These are phyloP conservation scores for Carettochelys insculpta DNA, from an alignment of 2,113 vertebrate genomes.

Conservation along the genomic window DNA sequence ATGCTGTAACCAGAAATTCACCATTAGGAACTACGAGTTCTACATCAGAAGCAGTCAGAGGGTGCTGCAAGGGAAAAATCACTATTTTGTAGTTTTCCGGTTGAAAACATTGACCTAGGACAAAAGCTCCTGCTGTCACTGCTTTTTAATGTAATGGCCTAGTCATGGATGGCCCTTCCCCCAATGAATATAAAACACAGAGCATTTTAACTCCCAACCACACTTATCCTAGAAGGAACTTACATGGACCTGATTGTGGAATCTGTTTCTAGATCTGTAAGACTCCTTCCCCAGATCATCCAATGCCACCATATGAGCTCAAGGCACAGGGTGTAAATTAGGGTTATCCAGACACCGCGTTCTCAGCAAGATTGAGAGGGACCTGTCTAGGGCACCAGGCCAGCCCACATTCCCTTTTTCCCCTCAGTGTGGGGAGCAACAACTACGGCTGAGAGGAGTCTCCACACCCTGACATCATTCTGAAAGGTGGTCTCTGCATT, in stretches of 20 bases:
- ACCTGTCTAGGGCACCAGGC: neutral
- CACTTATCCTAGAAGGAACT: neutral
- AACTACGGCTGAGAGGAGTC: neutral
- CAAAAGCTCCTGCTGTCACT: neutral
- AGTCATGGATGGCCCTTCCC: neutral
- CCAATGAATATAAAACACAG: neutral
- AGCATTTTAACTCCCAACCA: neutral
- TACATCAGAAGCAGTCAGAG: fast-evolving
- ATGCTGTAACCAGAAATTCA: neutral
- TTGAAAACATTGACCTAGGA: neutral
- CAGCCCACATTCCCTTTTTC: neutral
- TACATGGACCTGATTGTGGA: neutral
- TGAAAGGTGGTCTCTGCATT: neutral
- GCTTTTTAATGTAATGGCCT: neutral
- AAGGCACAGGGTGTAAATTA: neutral
- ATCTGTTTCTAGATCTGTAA: neutral
- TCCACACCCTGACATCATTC: neutral
- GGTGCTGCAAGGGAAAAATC: neutral
- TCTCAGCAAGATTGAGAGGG: neutral
- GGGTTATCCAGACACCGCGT: neutral
- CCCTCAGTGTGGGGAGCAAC: neutral
- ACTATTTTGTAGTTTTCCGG: neutral
- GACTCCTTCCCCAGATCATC: neutral
- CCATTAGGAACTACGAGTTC: neutral
- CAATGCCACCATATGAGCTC: neutral